Percentiles rank a stretch among this genome's conserved stretches.
Conservation (phyloP, 2,888 invertebrate species). For the Oasisia sp. region DNA sequence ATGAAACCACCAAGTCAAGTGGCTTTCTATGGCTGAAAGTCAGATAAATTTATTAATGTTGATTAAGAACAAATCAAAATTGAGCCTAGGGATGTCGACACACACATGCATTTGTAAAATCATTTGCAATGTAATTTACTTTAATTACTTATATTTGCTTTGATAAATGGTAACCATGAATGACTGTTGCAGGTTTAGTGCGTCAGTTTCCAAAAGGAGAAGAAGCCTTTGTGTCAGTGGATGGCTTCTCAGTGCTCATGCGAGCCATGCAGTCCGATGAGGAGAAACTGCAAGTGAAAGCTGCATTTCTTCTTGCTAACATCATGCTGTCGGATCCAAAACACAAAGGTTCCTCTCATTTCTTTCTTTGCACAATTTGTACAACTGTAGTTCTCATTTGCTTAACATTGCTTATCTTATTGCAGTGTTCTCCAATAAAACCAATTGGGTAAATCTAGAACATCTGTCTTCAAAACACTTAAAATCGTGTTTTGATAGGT, state of each 20-base stretch:
- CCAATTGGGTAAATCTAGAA: not conserved
- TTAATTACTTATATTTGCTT: not conserved
- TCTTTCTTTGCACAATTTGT: not conserved
- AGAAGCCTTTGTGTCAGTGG: conserved; percentile 72
- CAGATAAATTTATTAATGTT: too few species aligned
- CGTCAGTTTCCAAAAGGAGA: conserved; percentile 75
- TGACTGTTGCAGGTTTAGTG: conserved; percentile 71
- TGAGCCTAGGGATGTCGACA: too few species aligned
- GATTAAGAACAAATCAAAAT: too few species aligned
- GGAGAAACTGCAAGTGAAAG: conserved; percentile 76
- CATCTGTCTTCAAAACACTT: not conserved
- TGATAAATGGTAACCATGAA: not conserved
- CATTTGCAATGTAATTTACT: not conserved
- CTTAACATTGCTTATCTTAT: not conserved
- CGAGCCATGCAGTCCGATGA: conserved; percentile 72
- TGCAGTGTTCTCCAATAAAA: not conserved
- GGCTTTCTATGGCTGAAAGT: too few species aligned
- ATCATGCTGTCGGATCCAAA: not conserved
- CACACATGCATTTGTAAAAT: too few species aligned
- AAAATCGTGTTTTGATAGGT: not conserved
- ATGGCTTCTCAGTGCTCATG: conserved; percentile 76
- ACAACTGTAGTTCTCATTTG: not conserved
- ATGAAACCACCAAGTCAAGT: too few species aligned
- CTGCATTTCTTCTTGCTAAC: conserved; percentile 76
- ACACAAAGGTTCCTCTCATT: not conserved